A percentile compares a stretch with the other conserved stretches of the same genome.
Evolutionary conservation across 2,797 vertebrate genomes (phyloP).

Genomic region (Presbytis comata): DNA sequence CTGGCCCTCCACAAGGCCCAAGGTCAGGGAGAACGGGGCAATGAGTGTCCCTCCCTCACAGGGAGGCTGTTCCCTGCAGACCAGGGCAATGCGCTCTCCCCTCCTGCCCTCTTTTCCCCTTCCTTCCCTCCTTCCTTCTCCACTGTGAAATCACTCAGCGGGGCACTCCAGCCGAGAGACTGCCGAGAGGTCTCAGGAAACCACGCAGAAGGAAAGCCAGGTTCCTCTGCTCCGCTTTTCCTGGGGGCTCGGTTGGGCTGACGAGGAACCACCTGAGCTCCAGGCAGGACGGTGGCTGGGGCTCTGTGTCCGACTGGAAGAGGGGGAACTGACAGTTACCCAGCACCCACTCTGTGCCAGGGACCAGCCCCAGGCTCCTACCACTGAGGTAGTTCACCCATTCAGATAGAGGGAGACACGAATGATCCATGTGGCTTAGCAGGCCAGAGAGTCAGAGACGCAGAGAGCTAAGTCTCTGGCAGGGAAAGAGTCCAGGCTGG

Average conservation of each 20-base stretch:
- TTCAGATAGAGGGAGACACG: background rate
- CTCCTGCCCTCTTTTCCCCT: background rate
- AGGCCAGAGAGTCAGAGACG: background rate
- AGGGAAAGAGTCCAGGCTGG: background rate
- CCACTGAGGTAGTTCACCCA: rapidly evolving
- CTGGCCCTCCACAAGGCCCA: background rate
- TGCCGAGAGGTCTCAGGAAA: background rate
- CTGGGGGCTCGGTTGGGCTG: background rate
- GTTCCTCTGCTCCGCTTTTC: background rate
- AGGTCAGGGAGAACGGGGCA: background rate
- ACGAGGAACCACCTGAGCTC: background rate
- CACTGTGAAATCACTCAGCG: no score
- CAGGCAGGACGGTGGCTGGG: background rate
- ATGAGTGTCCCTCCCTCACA: background rate
- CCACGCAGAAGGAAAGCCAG: background rate
- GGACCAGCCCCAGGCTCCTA: rapidly evolving
- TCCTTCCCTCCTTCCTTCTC: background rate
- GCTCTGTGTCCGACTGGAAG: background rate
- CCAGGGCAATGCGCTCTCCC: background rate
- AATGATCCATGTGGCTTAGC: background rate
- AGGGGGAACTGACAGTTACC: background rate
- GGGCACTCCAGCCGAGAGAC: background rate
- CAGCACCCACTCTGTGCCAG: background rate
- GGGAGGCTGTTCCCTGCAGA: background rate
- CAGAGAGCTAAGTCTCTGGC: rapidly evolving